Evolutionary conservation across 2,888 invertebrate genomes (phyloP).

Genomic region (Acleris literana): DNA sequence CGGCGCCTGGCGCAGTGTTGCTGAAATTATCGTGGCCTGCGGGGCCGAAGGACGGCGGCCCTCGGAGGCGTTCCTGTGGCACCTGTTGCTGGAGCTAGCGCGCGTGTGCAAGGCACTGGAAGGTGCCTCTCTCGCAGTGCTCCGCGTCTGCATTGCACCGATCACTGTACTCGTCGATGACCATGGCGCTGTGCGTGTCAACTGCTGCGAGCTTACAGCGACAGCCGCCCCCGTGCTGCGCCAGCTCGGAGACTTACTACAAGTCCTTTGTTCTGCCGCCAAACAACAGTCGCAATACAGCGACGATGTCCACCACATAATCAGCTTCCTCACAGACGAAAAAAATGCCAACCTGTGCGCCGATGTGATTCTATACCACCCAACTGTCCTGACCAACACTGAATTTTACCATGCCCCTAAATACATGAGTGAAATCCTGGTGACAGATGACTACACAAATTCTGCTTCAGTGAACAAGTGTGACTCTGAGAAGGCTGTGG

Average conservation of each 20-base stretch:
- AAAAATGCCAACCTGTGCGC: constrained; percentile 60
- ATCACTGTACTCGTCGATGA: constrained; percentile 65
- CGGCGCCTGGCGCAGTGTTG: constrained; percentile 67
- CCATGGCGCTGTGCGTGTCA: constrained; percentile 64
- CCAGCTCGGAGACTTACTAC: constrained; percentile 65
- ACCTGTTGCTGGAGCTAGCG: constrained; percentile 67
- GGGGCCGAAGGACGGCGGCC: constrained; percentile 59
- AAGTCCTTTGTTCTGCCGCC: constrained; percentile 52
- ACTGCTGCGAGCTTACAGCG: constrained; percentile 65
- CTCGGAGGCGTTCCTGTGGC: constrained; percentile 73
- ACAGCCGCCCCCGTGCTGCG: constrained; percentile 47
- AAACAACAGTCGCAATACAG: constrained; percentile 59
- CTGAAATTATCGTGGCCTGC: constrained; percentile 62
- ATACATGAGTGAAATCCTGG: constrained; percentile 58
- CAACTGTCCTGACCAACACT: constrained; percentile 74
- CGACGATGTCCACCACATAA: constrained; percentile 67
- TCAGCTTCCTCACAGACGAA: constrained; percentile 66
- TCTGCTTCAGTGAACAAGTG: constrained; percentile 65
- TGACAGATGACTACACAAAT: constrained; percentile 48
- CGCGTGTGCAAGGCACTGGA: constrained; percentile 61
- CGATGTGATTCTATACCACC: constrained; percentile 74
- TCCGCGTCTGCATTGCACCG: constrained; percentile 62
- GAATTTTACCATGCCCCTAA: constrained; percentile 54
- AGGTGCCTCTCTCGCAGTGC: constrained; percentile 54
- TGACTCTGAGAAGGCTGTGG: constrained; percentile 75